Conservation (phyloP, 2,113 vertebrate species). For the Ariopsis seemanni region DNA sequence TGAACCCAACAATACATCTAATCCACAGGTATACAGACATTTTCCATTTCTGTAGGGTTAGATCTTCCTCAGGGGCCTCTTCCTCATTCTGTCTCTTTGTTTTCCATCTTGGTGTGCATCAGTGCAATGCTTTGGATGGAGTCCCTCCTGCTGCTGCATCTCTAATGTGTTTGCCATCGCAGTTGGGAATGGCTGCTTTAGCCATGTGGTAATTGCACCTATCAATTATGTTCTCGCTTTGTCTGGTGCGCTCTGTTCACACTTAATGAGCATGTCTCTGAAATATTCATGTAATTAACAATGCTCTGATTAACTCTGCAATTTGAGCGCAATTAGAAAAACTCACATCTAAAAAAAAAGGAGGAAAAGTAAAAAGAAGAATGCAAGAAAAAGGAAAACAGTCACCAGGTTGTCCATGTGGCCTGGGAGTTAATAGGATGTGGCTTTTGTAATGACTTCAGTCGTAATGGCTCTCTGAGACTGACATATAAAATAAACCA, state of each 20-base stretch:
- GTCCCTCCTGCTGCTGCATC: constrained; percentile 26
- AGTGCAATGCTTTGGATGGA: background rate
- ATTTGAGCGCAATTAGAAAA: constrained; percentile 53
- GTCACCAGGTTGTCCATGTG: background rate
- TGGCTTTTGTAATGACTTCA: background rate
- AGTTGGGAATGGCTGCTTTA: constrained; percentile 31
- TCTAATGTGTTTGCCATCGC: constrained; percentile 38
- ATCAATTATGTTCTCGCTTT: constrained; percentile 43
- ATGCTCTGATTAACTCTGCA: constrained; percentile 51
- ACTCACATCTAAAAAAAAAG: constrained; percentile 10
- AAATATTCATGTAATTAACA: constrained; percentile 58
- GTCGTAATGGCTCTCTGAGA: background rate
- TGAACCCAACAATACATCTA: background rate
- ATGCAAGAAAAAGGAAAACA: constrained; percentile 4
- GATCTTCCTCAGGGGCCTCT: background rate
- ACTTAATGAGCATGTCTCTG: constrained; percentile 46
- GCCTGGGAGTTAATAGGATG: background rate
- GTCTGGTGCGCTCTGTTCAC: constrained; percentile 25
- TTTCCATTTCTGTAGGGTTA: background rate
- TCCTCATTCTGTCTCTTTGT: background rate
- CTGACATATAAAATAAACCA: background rate
- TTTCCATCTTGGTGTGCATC: background rate
- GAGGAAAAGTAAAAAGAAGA: constrained; percentile 10
- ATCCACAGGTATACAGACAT: background rate
- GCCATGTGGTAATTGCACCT: constrained; percentile 46